These are phyloP conservation scores for Falco columbarius DNA, from an alignment of 2,797 vertebrate species.

Conservation along the genomic window DNA sequence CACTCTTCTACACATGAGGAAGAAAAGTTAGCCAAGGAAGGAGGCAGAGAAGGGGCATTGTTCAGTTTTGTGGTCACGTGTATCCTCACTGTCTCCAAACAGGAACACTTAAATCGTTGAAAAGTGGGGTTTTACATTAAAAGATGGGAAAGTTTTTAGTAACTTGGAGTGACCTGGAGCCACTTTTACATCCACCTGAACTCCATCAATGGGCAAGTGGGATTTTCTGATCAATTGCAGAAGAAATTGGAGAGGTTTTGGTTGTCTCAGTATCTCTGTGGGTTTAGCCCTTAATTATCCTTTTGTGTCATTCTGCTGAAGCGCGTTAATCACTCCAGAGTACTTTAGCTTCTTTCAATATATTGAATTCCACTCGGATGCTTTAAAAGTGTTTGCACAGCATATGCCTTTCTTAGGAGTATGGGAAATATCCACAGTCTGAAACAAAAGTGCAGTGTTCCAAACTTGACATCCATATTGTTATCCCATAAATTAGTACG, in stretches of 20 bases:
- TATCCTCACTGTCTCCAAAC: neutral
- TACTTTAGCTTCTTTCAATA: constrained; percentile 41
- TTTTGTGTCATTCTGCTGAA: neutral
- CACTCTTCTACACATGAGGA: fast-evolving
- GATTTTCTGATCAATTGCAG: neutral
- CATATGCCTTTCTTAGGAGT: constrained; percentile 16
- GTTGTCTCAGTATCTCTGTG: constrained; percentile 7
- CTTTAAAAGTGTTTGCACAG: neutral
- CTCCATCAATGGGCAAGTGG: neutral
- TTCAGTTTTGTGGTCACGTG: neutral
- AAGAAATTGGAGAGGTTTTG: neutral
- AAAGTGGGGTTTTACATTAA: neutral
- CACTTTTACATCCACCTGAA: neutral
- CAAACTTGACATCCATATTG: neutral
- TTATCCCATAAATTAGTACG: neutral
- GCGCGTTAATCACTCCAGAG: neutral
- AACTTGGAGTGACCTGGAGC: neutral
- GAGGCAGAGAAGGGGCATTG: neutral
- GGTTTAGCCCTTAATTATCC: constrained; percentile 21
- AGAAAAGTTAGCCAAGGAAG: neutral
- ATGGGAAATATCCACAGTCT: constrained; percentile 35
- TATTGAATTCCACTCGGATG: constrained; percentile 44
- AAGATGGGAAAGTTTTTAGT: neutral
- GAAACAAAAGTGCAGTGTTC: constrained; percentile 35
- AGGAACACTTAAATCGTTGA: neutral